Base-by-base conservation (phyloP, 2,113 vertebrate genomes). In the Calonectris borealis region DNA sequence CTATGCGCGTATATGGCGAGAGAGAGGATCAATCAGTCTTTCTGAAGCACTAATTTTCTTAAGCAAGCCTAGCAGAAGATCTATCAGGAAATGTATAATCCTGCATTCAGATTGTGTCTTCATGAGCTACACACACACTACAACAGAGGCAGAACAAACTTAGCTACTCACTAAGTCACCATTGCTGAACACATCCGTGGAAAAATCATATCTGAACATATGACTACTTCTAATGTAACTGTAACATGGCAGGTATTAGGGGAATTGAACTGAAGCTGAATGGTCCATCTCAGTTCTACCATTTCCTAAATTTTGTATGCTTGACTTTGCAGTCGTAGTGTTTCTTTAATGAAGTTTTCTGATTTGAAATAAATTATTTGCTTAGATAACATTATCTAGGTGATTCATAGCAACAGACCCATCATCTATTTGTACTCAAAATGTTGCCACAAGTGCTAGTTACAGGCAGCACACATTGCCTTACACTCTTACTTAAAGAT, bases 321-420 rank as follows among this genome's bases (percentile, higher is more conserved):
- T 66, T 70, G 42, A 51, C 29, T 60, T 79, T 16, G 36, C 16
- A 58, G 16, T 31, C 32, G 8, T 40, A 48, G 17, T 57, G 32
- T 68, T 90, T 55, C 49, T 92, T 61, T 86, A 92, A 58, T 25
- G 24, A 88, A 65, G 21, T 60, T 90, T 92, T 90, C 40, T 82
- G 15, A 6, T 81, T 65, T 80, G 36, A 86, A 94, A 84, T 61
- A 68, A 75, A 71, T 52, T 70, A 57, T 71, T 94, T 94, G 65
- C 49, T 83, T 54, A 54, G 61, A 87, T 69, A 84, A 79, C n/a
- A 48, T 72, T 87, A 72, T 76, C 65, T 91, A 69, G 58, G 76
- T 76, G 57, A 79, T 69, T 96, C 86, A 79, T 52, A 65, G 52
- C 76, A 82, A 17, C 20, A 82, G 36, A 79, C 27, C 26, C 65